Conservation (phyloP, 2,888 invertebrate species). For the Machimus rusticus region DNA sequence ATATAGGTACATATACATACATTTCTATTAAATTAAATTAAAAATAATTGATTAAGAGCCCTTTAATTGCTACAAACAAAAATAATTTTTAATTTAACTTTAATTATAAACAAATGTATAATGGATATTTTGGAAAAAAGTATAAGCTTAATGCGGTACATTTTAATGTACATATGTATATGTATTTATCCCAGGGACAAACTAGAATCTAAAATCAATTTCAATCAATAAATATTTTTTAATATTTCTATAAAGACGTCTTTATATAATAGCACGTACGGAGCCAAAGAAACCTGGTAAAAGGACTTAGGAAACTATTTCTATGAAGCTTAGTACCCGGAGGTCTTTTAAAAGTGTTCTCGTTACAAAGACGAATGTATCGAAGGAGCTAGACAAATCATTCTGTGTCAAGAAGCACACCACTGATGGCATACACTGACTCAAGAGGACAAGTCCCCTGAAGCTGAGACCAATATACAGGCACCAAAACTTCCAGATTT, state of each 20-base stretch:
- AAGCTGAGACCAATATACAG: background rate
- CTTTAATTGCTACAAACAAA: too few relatives aligned
- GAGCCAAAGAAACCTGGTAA: background rate
- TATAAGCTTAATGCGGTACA: too few relatives aligned
- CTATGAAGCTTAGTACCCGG: background rate
- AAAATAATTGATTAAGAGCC: too few relatives aligned
- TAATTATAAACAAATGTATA: too few relatives aligned
- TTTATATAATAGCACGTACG: background rate
- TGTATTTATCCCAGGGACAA: background rate
- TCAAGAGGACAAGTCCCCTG: background rate
- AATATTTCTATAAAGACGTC: background rate
- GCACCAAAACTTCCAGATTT: background rate
- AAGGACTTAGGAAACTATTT: background rate
- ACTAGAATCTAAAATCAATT: background rate
- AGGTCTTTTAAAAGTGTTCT: background rate
- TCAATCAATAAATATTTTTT: background rate
- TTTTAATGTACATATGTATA: too few relatives aligned
- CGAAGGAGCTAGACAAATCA: slow-evolving; percentile 33
- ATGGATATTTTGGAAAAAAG: too few relatives aligned
- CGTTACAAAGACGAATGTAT: slow-evolving; percentile 20
- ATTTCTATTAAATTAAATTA: too few relatives aligned
- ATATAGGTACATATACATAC: too few relatives aligned
- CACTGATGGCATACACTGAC: background rate
- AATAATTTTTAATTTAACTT: too few relatives aligned
- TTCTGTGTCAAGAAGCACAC: background rate